phyloP scores from a whole-genome alignment of 1,140 invertebrate species.

The Pachypsylla venusta region DNA sequence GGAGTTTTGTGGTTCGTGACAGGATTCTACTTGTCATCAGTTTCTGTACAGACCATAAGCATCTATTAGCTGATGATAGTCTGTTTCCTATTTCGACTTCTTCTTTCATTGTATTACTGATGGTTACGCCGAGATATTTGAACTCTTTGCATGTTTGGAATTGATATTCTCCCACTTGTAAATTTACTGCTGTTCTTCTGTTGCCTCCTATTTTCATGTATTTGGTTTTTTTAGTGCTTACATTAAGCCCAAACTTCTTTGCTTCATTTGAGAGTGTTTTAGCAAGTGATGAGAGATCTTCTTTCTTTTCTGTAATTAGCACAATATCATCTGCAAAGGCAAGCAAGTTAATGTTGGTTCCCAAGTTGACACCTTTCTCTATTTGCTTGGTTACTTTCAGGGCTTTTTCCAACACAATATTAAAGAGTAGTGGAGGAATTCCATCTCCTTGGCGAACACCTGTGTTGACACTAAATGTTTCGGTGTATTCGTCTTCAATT shows the following conservation, averaged over 20 bases:
- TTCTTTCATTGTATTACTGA: neutral
- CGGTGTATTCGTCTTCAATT: neutral
- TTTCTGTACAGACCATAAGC: neutral
- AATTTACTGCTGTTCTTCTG: neutral
- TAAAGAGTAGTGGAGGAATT: slow-evolving; percentile 15
- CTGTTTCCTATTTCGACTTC: slow-evolving; percentile 5
- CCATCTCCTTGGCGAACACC: slow-evolving; percentile 13
- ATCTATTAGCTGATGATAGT: slow-evolving; percentile 6
- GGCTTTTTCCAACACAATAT: slow-evolving; percentile 21
- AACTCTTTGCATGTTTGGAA: slow-evolving; percentile 8
- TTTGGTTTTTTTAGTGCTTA: slow-evolving; percentile 13
- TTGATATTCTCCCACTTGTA: neutral
- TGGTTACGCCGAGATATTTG: slow-evolving; percentile 5
- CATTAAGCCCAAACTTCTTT: slow-evolving; percentile 10
- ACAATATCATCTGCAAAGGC: slow-evolving; percentile 15
- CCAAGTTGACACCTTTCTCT: slow-evolving; percentile 12
- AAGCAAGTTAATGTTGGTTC: slow-evolving; percentile 2
- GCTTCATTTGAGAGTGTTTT: slow-evolving; percentile 3
- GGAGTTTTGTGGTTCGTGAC: neutral
- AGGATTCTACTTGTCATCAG: neutral
- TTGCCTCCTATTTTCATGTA: slow-evolving; percentile 8
- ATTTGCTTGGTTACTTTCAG: neutral
- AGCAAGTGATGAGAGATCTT: neutral
- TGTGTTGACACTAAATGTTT: neutral
- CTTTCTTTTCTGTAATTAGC: slow-evolving; percentile 13